Evolutionary conservation across 2,113 vertebrate genomes (phyloP).

Genomic region (Pelobates fuscus): DNA sequence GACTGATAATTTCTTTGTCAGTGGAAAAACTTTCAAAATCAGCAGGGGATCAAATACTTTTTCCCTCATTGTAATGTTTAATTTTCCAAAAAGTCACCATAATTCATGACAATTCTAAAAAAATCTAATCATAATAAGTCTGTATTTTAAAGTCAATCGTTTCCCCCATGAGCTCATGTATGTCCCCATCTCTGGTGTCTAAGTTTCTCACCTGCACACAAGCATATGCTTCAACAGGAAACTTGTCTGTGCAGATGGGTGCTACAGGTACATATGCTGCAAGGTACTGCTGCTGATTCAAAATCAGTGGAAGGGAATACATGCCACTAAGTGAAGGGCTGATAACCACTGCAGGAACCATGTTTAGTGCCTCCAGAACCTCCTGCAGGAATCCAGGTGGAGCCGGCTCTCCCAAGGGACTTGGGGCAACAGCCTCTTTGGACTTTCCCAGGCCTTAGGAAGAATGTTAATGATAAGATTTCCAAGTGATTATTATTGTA

Average conservation of each 20-base stretch:
- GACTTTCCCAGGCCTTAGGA: conserved; percentile 83
- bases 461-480: background rate
- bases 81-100: no score
- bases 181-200: background rate
- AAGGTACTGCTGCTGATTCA: conserved; percentile 73
- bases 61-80: no score
- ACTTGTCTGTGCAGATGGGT: conserved; percentile 94
- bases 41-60: no score
- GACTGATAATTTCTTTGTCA: no score
- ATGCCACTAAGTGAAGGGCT: conserved; percentile 95
- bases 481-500: no score
- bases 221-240: conserved; percentile 75
- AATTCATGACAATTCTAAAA: no score
- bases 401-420: conserved; percentile 73
- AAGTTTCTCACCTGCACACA: conserved; percentile 75
- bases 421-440: conserved; percentile 73
- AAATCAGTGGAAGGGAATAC: conserved; percentile 91
- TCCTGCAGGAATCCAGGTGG: conserved; percentile 78
- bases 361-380: conserved; percentile 74
- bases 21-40: no score
- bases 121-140: no score
- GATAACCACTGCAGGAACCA: conserved; percentile 80
- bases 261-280: conserved; percentile 88
- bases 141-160: no score
- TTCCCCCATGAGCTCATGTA: no score